These are phyloP conservation scores for Oncorhynchus kisutch DNA, from an alignment of 2,113 vertebrate species.

Conservation along the genomic window DNA sequence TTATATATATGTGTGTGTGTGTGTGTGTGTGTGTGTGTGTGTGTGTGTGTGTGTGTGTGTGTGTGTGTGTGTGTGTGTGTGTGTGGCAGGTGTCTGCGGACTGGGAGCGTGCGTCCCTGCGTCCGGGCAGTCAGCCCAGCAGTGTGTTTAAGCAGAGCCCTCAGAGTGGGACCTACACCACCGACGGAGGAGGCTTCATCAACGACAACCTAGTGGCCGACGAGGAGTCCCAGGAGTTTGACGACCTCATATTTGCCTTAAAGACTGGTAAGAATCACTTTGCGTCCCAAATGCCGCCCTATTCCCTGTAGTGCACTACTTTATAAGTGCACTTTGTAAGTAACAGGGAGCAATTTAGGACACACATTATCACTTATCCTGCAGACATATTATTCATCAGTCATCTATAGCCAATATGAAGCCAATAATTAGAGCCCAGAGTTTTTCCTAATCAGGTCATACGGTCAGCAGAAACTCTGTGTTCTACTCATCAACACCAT, in stretches of 20 bases:
- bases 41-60: neutral
- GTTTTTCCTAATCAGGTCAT: too few relatives aligned
- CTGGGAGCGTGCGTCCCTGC: slow-evolving; percentile 89
- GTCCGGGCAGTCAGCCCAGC: slow-evolving; percentile 77
- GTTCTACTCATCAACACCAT: too few relatives aligned
- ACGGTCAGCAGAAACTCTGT: too few relatives aligned
- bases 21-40: neutral
- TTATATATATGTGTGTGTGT: neutral
- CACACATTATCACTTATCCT: too few relatives aligned
- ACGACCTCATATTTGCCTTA: slow-evolving; percentile 98
- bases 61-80: neutral
- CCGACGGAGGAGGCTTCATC: slow-evolving; percentile 74
- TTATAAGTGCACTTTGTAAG: too few relatives aligned
- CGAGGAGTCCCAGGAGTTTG: slow-evolving; percentile 96
- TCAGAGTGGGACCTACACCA: slow-evolving; percentile 74
- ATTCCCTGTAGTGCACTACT: too few relatives aligned
- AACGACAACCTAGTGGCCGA: slow-evolving; percentile 84
- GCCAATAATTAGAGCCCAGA: too few relatives aligned
- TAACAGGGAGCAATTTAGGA: too few relatives aligned
- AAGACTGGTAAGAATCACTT: slow-evolving; percentile 84
- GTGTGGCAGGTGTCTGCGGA: slow-evolving; percentile 84
- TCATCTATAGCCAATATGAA: too few relatives aligned
- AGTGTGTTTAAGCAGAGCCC: slow-evolving; percentile 80
- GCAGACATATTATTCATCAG: too few relatives aligned
- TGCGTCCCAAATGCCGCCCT: too few relatives aligned